A percentile compares a stretch with the other conserved stretches of the same genome.
phyloP scores from a whole-genome alignment of 2,113 vertebrate genomes.

The Phrynosoma blainvillii region DNA sequence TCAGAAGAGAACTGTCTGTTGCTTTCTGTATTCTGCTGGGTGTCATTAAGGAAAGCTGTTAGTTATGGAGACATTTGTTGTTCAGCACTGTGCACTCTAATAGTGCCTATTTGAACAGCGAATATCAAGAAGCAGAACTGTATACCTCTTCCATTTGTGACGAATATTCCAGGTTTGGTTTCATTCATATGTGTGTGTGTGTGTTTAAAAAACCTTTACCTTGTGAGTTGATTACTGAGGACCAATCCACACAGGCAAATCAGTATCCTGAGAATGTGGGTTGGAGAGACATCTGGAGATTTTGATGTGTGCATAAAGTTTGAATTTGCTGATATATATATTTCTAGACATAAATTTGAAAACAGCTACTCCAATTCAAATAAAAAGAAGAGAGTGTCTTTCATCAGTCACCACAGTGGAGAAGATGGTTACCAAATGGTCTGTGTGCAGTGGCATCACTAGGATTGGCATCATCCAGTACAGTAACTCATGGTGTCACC shows the following conservation, averaged over 20 bases:
- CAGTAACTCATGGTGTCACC: no score
- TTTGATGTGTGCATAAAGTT: background rate
- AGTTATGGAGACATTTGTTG: slow-evolving; percentile 29
- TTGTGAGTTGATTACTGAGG: background rate
- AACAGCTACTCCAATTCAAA: no score
- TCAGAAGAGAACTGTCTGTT: slow-evolving; percentile 55
- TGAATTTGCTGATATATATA: background rate
- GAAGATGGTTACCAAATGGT: no score
- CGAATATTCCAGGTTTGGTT: background rate
- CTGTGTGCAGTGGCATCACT: no score
- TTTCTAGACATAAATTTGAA: no score
- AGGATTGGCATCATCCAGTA: no score
- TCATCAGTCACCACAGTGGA: no score
- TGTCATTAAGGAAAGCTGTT: slow-evolving; percentile 59
- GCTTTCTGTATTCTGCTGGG: slow-evolving; percentile 56
- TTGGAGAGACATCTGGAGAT: background rate
- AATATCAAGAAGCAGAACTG: slow-evolving; percentile 24
- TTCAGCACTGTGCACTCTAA: slow-evolving; percentile 44
- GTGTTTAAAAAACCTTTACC: background rate
- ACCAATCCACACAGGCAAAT: background rate
- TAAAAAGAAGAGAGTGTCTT: no score
- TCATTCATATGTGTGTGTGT: background rate
- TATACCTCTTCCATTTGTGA: background rate
- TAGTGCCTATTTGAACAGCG: slow-evolving; percentile 43
- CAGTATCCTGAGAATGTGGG: background rate